These are phyloP conservation scores for Onychomys leucogaster DNA, from an alignment of 2,797 vertebrate genomes.

Conservation along the genomic window DNA sequence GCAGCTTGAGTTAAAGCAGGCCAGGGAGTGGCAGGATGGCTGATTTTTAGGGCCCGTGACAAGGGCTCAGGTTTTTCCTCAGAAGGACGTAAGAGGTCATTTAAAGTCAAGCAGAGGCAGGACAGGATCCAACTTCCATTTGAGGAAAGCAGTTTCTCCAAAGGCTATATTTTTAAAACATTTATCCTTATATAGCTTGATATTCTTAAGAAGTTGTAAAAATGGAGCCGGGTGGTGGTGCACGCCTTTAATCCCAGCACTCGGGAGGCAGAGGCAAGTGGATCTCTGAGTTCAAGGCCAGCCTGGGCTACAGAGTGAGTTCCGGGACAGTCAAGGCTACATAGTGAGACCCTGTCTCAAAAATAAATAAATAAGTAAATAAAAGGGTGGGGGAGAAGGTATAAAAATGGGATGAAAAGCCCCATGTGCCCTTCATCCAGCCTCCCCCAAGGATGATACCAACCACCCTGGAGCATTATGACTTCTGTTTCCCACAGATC, in stretches of 20 bases:
- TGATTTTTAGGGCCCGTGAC: background rate
- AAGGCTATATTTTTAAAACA: background rate
- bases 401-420: background rate
- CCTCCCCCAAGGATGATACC: background rate
- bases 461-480: background rate
- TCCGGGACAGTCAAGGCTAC: background rate
- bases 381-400: too few species aligned
- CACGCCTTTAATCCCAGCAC: background rate
- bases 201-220: background rate
- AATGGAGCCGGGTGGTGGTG: background rate
- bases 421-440: background rate
- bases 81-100: background rate
- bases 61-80: background rate
- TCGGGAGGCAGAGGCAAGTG: background rate
- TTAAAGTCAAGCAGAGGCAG: background rate
- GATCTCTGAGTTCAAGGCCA: background rate
- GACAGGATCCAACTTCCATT: background rate
- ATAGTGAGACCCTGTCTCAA: background rate
- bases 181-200: constrained; percentile 21
- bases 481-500: background rate
- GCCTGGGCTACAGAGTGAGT: background rate
- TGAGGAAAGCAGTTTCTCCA: background rate
- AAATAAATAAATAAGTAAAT: background rate
- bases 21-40: fast-evolving
- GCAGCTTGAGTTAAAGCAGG: background rate